Base-by-base conservation (phyloP, 2,888 invertebrate species). In the Apodemia duryi region DNA sequence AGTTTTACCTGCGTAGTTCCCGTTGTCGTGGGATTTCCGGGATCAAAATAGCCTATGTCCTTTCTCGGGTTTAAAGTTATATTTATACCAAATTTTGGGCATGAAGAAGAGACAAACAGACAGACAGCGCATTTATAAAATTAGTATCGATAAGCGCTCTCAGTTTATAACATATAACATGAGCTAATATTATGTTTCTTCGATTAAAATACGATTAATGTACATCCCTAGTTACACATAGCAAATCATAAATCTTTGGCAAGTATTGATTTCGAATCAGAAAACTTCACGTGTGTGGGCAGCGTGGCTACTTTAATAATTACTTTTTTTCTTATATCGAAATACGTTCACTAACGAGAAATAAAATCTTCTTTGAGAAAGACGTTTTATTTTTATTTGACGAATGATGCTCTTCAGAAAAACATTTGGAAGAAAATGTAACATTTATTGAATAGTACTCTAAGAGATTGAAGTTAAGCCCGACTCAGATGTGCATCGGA, bases 201-300 rank as follows among this genome's bases (percentile, higher is more conserved):
- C 13, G 6, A 60, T 32, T 60, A 60, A 5, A 35, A 32, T 35
- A 60, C 32, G 13, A 13, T 60, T 32, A 3, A 38, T 38, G 32
- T 35, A 60, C 32, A 32, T 32, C 57, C 13, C n/a, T 13, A 60
- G 57, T 60, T 60, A 60, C 57, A 60, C 29, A 35, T 60, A 35
- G 32, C 57, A 60, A 60, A 35, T 60, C 57, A 60, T 60, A 60
- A 60, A 60, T 60, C 57, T 60, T 60, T 35, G 35, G 32, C 57
- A 32, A 60, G 57, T 60, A 60, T 60, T 32, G 57, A 60, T 60
- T 60, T 60, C 35, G 57, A 60, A 60, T 60, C 57, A 60, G 35
- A 4, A n/a, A n/a, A 60, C n/a, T 35, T 35, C 32, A 32, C 10
- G 57, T 7, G 29, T 60, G 32, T 60, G 57, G 49, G 49, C 35